Evolutionary conservation across 2,113 vertebrate species (phyloP).

Genomic region (Takifugu bimaculatus): DNA sequence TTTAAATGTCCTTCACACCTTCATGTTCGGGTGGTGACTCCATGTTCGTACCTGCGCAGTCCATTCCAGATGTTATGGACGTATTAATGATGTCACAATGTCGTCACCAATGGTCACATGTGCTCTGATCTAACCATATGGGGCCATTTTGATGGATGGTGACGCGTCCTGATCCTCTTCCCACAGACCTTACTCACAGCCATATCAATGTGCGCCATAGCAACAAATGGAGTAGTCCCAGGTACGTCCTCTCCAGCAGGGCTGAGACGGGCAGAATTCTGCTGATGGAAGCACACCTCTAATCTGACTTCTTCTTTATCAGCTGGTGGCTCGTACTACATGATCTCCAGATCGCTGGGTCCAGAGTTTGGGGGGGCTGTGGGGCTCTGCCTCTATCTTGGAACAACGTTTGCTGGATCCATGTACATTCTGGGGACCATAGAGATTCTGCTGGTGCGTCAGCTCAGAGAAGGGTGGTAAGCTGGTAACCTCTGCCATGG

Average conservation of each 20-base stretch:
- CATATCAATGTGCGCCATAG: slow-evolving; percentile 97
- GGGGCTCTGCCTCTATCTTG: slow-evolving; percentile 78
- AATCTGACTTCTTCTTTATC: background rate
- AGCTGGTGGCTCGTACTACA: slow-evolving; percentile 82
- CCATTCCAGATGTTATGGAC: too few relatives aligned
- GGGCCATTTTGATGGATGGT: background rate
- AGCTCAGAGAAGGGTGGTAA: background rate
- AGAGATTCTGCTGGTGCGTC: slow-evolving; percentile 75
- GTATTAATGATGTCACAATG: too few relatives aligned
- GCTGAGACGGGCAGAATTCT: background rate
- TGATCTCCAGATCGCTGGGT: slow-evolving; percentile 79
- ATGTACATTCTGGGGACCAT: slow-evolving; percentile 80
- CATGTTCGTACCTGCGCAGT: too few relatives aligned
- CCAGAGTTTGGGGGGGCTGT: slow-evolving; percentile 80
- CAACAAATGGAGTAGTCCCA: slow-evolving; percentile 95
- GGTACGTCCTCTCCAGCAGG: slow-evolving; percentile 64
- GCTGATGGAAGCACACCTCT: background rate
- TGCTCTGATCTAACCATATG: too few relatives aligned
- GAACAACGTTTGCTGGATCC: slow-evolving; percentile 79
- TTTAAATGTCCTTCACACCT: too few relatives aligned
- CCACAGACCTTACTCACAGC: slow-evolving; percentile 89
- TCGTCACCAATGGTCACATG: too few relatives aligned
- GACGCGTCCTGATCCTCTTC: slow-evolving; percentile 3
- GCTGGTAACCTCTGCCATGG: background rate
- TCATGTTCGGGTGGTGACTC: too few relatives aligned